Evolutionary conservation across 1,140 invertebrate genomes (phyloP), one percentile per base, ranked within the genome.

Genomic region (Ceratosolen fusciceps): DNA sequence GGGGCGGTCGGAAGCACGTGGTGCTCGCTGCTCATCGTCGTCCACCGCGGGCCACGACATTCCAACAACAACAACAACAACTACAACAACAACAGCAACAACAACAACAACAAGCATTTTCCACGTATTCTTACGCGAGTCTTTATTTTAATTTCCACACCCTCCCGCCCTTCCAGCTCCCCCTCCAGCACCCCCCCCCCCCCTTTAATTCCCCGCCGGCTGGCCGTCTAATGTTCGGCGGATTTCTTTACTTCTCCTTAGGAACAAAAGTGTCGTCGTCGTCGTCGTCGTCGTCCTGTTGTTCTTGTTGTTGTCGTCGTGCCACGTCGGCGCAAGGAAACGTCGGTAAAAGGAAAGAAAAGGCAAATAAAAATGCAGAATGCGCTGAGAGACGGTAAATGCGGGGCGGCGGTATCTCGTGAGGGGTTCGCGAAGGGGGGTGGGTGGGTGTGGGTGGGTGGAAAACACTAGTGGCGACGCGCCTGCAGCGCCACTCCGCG

Each of bases 401-500:
- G 71, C 21, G 52, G 56, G n/a, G n/a, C n/a, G n/a, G n/a, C n/a
- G n/a, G n/a, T n/a, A n/a, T n/a, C n/a, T n/a, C n/a, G n/a, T n/a
- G n/a, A n/a, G n/a, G n/a, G n/a, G n/a, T n/a, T n/a, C n/a, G n/a
- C n/a, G n/a, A n/a, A n/a, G n/a, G n/a, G n/a, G n/a, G n/a, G n/a
- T 7, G 21, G 37, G 34, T 2, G 31, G 24, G 26, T 21, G 39
- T 16, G 68, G 65, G 70, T 54, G 54, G 52, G 37, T 29, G 52
- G 31, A 34, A 70, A 52, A 3, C 9, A 0, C 24, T 19, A 19
- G 24, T 60, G 34, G 74, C 24, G 80, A 75, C 24, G 84, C 82
- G 82, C 83, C 81, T 49, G 82, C 77, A 86, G 85, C 87, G 87
- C 85, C 84, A 83, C 86, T 84, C 83, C 82, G 84, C 87, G 86